Evolutionary conservation across 2,797 vertebrate species (phyloP).

Genomic region (Sebastes matsubarae): DNA sequence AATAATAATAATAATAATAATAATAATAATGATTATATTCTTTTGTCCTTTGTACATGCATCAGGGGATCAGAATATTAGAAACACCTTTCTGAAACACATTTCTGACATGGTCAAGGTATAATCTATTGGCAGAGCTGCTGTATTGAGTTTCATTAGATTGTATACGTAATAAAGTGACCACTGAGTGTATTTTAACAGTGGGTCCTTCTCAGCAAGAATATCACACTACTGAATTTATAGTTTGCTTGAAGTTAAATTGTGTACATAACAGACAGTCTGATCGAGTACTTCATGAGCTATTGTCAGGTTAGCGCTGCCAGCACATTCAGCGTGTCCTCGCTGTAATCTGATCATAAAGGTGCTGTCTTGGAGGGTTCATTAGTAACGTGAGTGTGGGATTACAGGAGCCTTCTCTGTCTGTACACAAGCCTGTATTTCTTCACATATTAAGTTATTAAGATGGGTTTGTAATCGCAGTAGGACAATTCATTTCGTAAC

Average conservation of each 20-base stretch:
- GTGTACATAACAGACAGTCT: neutral
- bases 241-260: no score
- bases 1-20: no score
- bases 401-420: constrained; percentile 15
- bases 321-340: constrained; percentile 48
- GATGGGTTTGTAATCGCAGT: neutral
- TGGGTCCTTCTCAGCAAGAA: neutral
- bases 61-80: neutral
- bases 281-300: neutral
- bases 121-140: neutral
- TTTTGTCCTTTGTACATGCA: neutral
- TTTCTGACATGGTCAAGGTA: neutral
- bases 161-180: no score
- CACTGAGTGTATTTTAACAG: neutral
- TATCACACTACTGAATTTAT: no score
- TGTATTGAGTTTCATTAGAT: neutral
- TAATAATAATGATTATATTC: no score
- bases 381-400: constrained; percentile 27
- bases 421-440: neutral
- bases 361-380: neutral
- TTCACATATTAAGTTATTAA: neutral
- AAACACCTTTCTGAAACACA: neutral
- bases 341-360: constrained; percentile 59
- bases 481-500: neutral
- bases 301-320: neutral